phyloP scores from a whole-genome alignment of 2,797 vertebrate genomes.

The Danio kyathit region DNA sequence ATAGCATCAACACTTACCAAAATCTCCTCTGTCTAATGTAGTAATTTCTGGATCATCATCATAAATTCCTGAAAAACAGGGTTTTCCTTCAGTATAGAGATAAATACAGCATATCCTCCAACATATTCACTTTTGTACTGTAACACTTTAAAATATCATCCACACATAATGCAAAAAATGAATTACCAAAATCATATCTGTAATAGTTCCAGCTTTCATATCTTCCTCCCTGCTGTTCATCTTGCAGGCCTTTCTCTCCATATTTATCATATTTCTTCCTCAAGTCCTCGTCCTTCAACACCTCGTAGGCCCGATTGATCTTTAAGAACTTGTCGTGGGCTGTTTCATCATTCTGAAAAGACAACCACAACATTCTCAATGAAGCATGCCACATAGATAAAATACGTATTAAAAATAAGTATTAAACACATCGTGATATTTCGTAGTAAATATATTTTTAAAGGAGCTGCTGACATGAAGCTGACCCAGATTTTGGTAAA shows the following conservation, averaged over 20 bases:
- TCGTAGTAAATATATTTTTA: no score
- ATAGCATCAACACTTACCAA: constrained; percentile 82
- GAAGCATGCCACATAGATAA: background rate
- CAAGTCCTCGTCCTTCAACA: constrained; percentile 95
- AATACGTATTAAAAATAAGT: no score
- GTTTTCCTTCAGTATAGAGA: background rate
- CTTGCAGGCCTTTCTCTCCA: constrained; percentile 93
- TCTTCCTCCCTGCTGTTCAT: constrained; percentile 86
- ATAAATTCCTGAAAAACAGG: constrained; percentile 88
- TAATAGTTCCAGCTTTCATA: constrained; percentile 99
- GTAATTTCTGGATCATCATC: constrained; percentile 97
- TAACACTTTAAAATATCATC: background rate
- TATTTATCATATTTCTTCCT: constrained; percentile 98
- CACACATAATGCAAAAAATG: background rate
- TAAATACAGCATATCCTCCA: background rate
- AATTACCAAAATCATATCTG: constrained; percentile 93
- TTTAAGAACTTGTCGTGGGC: constrained; percentile 96
- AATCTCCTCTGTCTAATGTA: constrained; percentile 95
- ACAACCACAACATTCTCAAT: constrained; percentile 12
- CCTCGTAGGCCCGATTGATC: constrained; percentile 96
- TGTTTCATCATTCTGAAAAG: constrained; percentile 84
- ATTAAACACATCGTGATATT: no score
- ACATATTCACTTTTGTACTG: background rate
- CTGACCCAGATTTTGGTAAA: no score
- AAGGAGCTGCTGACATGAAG: no score